Evolutionary conservation across 2,113 vertebrate species (phyloP).

Genomic region (Dipodomys spectabilis): DNA sequence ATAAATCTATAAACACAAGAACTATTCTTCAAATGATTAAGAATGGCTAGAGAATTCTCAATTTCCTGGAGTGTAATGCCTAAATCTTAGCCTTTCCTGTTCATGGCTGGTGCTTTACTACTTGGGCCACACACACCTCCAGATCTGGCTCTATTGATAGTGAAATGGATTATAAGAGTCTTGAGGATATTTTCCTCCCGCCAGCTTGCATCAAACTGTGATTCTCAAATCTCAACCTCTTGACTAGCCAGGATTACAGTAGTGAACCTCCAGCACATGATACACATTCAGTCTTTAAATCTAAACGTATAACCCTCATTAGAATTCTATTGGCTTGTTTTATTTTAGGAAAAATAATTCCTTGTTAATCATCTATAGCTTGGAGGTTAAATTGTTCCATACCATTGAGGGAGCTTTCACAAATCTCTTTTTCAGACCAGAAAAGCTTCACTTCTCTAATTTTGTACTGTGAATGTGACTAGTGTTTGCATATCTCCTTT

Average conservation of each 20-base stretch:
- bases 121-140: too few relatives aligned
- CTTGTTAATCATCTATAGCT: not conserved
- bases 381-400: not conserved
- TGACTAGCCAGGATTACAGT: too few relatives aligned
- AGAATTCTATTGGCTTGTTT: not conserved
- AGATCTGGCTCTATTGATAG: too few relatives aligned
- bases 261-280: too few relatives aligned
- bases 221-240: too few relatives aligned
- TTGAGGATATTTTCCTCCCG: too few relatives aligned
- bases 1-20: not conserved
- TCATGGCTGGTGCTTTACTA: too few relatives aligned
- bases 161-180: too few relatives aligned
- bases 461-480: not conserved
- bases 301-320: not conserved
- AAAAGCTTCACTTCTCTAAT: not conserved
- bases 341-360: constrained; percentile 14
- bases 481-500: constrained; percentile 4
- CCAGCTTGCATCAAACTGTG: too few relatives aligned
- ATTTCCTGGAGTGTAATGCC: too few relatives aligned
- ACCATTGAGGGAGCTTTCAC: not conserved
- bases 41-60: not conserved
- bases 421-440: not conserved
- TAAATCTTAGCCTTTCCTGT: too few relatives aligned
- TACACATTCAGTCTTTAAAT: constrained; percentile 3
- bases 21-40: not conserved